Base-by-base conservation (phyloP, 92 coral and sea anemone genomes). In the Porites evermanni region DNA sequence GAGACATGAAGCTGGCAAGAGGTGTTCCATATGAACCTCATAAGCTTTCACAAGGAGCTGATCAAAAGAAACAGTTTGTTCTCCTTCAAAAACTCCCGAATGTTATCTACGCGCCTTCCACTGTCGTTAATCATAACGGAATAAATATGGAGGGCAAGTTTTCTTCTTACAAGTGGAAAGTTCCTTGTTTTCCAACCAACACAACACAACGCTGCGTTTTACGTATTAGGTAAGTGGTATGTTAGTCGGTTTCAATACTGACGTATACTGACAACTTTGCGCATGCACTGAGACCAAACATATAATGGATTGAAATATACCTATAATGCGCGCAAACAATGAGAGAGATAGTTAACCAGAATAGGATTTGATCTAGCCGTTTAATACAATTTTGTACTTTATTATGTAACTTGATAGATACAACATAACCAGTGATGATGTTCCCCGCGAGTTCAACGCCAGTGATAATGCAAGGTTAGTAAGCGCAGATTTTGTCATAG, bases 341-440 rank as follows among this genome's bases (percentile, higher is more conserved):
- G 6, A 38, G 7, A 38, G 5, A 4, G 47, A 38, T 29, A 32
- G 47, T 4, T 38, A 38, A 38, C 47, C 7, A 38, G 47, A 38
- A 38, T 38, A 38, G 7, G 0, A 38, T 38, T 38, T 38, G 47
- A 38, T 38, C 47, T 4, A 4, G 47, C 47, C 47, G 47, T 38
- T 38, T 38, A 38, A 38, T 38, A 38, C 47, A 38, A 0, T 38
- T 38, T 38, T 38, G 47, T 4, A 4, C 47, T 38, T 38, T 38
- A 38, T 38, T 5, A 38, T 38, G 47, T 38, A 38, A 3, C 47
- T 38, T 38, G 47, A 50, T 32, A 83, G 87, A 16, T 83, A 83
- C 56, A 83, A 83, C 72, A 83, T 83, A 47, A 72, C 87, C 51
- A 73, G 80, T 53, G 61, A 83, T 19, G 87, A 83, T 19, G 88